Percentiles rank a stretch among this genome's conserved stretches.
Evolutionary conservation across 2,888 invertebrate species (phyloP).

Genomic region (Parnassius mnemosyne): DNA sequence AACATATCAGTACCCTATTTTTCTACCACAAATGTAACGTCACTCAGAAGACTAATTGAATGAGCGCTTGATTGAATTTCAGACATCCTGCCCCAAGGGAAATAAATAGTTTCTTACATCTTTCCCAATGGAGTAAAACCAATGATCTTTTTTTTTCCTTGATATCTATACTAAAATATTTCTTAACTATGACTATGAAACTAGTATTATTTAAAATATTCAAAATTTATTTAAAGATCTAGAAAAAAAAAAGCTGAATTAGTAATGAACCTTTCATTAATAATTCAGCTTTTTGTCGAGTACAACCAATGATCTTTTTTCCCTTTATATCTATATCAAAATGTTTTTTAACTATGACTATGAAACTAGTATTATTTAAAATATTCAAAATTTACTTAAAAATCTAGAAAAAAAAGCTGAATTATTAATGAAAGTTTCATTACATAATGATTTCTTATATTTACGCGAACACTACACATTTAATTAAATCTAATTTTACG

Average conservation of each 20-base stretch:
- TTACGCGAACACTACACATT: too few species aligned
- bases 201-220: too few species aligned
- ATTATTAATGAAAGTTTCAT: too few species aligned
- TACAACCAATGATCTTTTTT: slow-evolving; percentile 10
- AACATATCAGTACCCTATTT: slow-evolving; percentile 22
- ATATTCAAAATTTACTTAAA: too few species aligned
- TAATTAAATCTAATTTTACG: too few species aligned
- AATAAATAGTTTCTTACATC: slow-evolving; percentile 49
- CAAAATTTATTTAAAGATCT: too few species aligned
- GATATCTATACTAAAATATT: slow-evolving; percentile 5
- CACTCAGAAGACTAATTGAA: slow-evolving; percentile 62
- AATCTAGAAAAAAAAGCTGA: too few species aligned
- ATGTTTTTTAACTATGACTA: background rate
- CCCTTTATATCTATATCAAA: slow-evolving; percentile 4
- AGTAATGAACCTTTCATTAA: too few species aligned
- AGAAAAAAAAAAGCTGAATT: too few species aligned
- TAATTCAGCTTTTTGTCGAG: too few species aligned
- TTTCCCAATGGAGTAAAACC: slow-evolving; percentile 21
- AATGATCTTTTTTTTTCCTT: slow-evolving; percentile 10
- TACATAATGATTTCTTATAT: too few species aligned
- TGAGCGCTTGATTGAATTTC: slow-evolving; percentile 61
- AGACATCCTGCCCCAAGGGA: slow-evolving; percentile 46
- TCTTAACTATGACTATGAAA: background rate
- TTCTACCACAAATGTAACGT: slow-evolving; percentile 40
- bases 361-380: too few species aligned